phyloP scores from a whole-genome alignment of 2,888 invertebrate genomes.

The Drosophila gaucha region DNA sequence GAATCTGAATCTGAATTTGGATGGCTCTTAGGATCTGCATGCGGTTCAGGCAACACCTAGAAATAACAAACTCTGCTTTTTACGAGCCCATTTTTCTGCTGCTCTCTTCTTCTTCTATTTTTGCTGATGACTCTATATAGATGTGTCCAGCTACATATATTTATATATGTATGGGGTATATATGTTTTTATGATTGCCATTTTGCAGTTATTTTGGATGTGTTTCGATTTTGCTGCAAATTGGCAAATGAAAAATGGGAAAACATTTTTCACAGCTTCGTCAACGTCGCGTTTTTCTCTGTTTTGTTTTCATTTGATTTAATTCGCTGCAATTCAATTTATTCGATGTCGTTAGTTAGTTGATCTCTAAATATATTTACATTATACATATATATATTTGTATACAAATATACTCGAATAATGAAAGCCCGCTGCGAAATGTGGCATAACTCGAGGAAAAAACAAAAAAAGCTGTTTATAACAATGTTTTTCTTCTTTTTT shows the following conservation, averaged over 20 bases:
- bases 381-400: neutral
- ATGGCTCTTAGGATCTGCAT: conserved; percentile 37
- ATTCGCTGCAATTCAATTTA: conserved; percentile 67
- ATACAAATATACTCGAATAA: conserved; percentile 5
- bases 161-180: conserved; percentile 1
- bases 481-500: conserved; percentile 14
- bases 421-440: no score
- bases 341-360: conserved; percentile 40
- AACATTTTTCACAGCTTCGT: conserved; percentile 53
- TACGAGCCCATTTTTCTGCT: conserved; percentile 1
- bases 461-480: no score
- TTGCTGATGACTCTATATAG: conserved; percentile 4
- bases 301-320: conserved; percentile 69
- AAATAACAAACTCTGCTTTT: conserved; percentile 44
- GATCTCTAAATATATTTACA: conserved; percentile 1
- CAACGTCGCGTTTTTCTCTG: conserved; percentile 39
- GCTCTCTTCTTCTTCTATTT: neutral
- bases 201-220: conserved; percentile 49
- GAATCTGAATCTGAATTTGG: conserved; percentile 7
- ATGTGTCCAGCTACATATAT: conserved; percentile 17
- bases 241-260: conserved; percentile 62
- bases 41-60: conserved; percentile 25
- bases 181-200: conserved; percentile 46
- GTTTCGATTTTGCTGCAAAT: conserved; percentile 35
- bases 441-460: no score